Evolutionary conservation across 2,797 vertebrate species (phyloP), one percentile per base, ranked within the genome.

Genomic region (Thunnus albacares): DNA sequence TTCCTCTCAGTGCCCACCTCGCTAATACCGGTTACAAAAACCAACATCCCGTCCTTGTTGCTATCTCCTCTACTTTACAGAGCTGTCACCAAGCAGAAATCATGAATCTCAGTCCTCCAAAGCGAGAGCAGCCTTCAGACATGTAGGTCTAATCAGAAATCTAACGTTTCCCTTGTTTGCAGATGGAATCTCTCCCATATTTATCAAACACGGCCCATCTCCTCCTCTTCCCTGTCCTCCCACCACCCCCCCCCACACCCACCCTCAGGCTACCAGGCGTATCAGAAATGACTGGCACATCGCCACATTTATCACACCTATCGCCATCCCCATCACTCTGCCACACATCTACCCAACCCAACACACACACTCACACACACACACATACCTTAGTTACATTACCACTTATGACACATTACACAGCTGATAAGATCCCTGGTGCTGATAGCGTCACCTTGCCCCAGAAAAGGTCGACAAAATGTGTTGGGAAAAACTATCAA

Each of bases 341-440:
- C 69, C 88, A 71, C 84, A 85, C 82, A 82, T 63, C 69, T 47
- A 59, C 56, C 61, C 51, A 33, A 71, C 70, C 53, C 67, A 30
- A 72, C 81, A 70, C 81, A 83, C 71, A 76, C 75, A 65, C 66
- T 65, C 30, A 26, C 56, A 75, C 28, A 82, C 77, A 85, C 18
- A 79, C 79, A 81, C 75, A 85, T 75, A 83, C 83, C 87, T 87
- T 88, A 79, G 88, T 80, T 90, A 88, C 89, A 93, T 94, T 89
- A 92, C 79, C 86, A 90, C 93, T 95, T 92, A 92, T 93, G 90
- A 95, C 89, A 94, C 90, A 89, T 92, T 91, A 88, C 88, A 92
- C 75, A 72, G 84, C 76, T 89, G 94, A 95, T 94, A 92, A 95
- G 91, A 95, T 96, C 85, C 79, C 41, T 20, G 0, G 3, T 2